Evolutionary conservation across 2,888 invertebrate genomes (phyloP).

Genomic region (Halictus ligatus): DNA sequence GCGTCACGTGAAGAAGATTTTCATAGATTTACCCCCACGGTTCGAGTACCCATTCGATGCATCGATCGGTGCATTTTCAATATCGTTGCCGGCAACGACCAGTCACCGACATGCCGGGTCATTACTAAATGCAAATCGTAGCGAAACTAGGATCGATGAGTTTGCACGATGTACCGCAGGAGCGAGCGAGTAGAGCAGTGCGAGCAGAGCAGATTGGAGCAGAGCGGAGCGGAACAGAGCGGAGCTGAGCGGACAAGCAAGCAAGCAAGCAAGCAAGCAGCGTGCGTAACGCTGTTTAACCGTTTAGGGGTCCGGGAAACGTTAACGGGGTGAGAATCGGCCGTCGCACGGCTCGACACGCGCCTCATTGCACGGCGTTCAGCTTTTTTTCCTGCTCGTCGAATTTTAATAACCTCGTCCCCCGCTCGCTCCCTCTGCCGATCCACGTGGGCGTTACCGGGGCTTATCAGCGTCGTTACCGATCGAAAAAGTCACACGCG

Average conservation of each 20-base stretch:
- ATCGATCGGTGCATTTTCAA: slow-evolving; percentile 66
- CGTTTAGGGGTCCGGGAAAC: slow-evolving; percentile 73
- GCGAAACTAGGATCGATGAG: slow-evolving; percentile 79
- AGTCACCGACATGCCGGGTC: slow-evolving; percentile 71
- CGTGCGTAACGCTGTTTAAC: slow-evolving; percentile 80
- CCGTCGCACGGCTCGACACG: slow-evolving; percentile 78
- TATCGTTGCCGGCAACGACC: slow-evolving; percentile 58
- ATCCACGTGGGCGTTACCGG: slow-evolving; percentile 65
- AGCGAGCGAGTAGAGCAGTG: slow-evolving; percentile 55
- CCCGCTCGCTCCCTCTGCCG: slow-evolving; percentile 39
- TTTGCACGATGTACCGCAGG: slow-evolving; percentile 74
- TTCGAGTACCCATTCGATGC: slow-evolving; percentile 22
- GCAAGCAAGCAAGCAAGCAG: slow-evolving; percentile 56
- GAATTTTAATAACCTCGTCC: slow-evolving; percentile 78
- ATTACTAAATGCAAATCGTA: slow-evolving; percentile 83
- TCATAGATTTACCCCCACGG: slow-evolving; percentile 27
- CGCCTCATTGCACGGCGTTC: slow-evolving; percentile 81
- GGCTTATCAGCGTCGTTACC: slow-evolving; percentile 61
- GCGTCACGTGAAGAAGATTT: slow-evolving; percentile 3
- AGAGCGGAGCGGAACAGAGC: slow-evolving; percentile 54
- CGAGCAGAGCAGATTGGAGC: slow-evolving; percentile 36
- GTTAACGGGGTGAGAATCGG: slow-evolving; percentile 80
- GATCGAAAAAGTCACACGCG: slow-evolving; percentile 54
- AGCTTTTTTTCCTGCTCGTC: slow-evolving; percentile 74
- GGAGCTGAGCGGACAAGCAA: slow-evolving; percentile 56